phyloP scores from a whole-genome alignment of 2,888 invertebrate genomes.

The Dione vanillae region DNA sequence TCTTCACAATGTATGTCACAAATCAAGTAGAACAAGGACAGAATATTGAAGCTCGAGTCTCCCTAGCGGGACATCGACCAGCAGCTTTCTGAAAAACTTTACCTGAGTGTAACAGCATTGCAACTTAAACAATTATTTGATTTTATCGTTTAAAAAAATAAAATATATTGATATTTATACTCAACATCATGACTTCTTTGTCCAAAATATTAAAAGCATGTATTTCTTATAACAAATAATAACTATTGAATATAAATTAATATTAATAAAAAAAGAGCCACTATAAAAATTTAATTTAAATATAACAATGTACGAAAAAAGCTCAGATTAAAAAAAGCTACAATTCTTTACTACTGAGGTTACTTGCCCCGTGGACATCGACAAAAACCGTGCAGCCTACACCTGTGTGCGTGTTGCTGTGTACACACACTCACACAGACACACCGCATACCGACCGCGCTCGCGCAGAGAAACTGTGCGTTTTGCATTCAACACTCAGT shows the following conservation, averaged over 20 bases:
- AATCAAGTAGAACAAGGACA: slow-evolving; percentile 60
- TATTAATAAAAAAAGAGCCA: background rate
- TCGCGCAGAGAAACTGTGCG: slow-evolving; percentile 74
- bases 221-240: background rate
- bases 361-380: slow-evolving; percentile 84
- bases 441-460: slow-evolving; percentile 76
- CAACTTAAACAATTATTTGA: slow-evolving; percentile 56
- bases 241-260: background rate
- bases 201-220: background rate
- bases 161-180: too few relatives aligned
- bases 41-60: slow-evolving; percentile 67
- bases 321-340: slow-evolving; percentile 55
- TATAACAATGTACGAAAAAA: background rate
- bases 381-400: slow-evolving; percentile 82
- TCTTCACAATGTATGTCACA: slow-evolving; percentile 59
- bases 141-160: background rate
- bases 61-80: slow-evolving; percentile 84
- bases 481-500: slow-evolving; percentile 80
- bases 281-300: background rate
- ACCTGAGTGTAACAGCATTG: slow-evolving; percentile 57
- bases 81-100: slow-evolving; percentile 83
- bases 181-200: too few relatives aligned
- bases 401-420: slow-evolving; percentile 57
- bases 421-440: slow-evolving; percentile 58
- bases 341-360: slow-evolving; percentile 63